Percentiles rank a stretch among this genome's conserved stretches.
These are phyloP conservation scores for Artemia sp. DNA, from an alignment of 2,888 invertebrate species.

Conservation along the genomic window DNA sequence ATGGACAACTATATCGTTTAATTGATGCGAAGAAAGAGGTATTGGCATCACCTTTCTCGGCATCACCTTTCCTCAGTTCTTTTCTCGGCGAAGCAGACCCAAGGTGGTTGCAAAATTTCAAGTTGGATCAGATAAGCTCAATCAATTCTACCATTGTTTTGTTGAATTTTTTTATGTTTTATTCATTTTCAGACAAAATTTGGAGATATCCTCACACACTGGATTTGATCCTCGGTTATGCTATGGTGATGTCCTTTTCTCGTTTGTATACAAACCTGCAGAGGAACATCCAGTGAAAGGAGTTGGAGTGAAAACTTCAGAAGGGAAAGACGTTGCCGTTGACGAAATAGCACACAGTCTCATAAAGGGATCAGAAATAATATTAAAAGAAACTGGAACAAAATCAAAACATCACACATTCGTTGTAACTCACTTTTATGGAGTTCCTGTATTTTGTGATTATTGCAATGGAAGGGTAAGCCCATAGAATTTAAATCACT, in stretches of 20 bases:
- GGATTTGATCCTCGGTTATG: conserved; percentile 82
- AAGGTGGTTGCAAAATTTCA: too few species aligned
- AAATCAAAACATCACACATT: conserved; percentile 18
- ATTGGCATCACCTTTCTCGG: too few species aligned
- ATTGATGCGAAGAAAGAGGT: neutral
- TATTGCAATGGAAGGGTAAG: conserved; percentile 21
- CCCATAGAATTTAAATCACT: neutral
- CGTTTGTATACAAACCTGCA: conserved; percentile 42
- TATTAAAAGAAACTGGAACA: neutral
- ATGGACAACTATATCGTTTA: too few species aligned
- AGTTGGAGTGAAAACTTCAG: neutral
- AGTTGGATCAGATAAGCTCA: too few species aligned
- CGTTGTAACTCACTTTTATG: conserved; percentile 10
- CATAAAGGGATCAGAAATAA: neutral
- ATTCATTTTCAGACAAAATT: conserved; percentile 41
- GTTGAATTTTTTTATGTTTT: conserved; percentile 18
- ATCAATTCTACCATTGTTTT: too few species aligned
- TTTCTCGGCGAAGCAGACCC: neutral
- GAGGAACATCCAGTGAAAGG: conserved; percentile 22
- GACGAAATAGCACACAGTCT: neutral
- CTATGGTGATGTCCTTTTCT: conserved; percentile 73
- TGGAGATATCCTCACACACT: conserved; percentile 41
- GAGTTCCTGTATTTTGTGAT: conserved; percentile 14
- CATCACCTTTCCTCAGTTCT: too few species aligned
- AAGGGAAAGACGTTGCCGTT: neutral